These are phyloP conservation scores for Crossocerus cetratus DNA, from an alignment of 2,888 invertebrate species.

Conservation along the genomic window DNA sequence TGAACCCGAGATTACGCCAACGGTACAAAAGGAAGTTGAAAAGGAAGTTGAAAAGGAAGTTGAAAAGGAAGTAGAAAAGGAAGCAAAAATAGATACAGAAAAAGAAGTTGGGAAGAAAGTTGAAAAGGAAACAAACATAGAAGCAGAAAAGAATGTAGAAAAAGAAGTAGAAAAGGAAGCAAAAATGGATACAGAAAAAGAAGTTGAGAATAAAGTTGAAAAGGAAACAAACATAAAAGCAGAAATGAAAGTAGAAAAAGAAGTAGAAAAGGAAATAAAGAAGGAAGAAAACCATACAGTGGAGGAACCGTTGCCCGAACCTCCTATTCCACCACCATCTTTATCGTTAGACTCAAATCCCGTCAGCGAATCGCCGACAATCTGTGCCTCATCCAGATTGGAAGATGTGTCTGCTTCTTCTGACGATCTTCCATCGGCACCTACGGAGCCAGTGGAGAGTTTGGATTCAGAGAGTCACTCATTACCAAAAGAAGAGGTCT, in stretches of 20 bases:
- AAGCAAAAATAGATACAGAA: no score
- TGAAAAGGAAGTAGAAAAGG: not conserved
- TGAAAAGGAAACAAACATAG: not conserved
- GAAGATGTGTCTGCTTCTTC: slow-evolving; percentile 23
- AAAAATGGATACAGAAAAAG: not conserved
- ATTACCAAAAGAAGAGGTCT: slow-evolving; percentile 55
- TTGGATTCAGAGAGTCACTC: slow-evolving; percentile 45
- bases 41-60: no score
- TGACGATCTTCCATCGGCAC: slow-evolving; percentile 43
- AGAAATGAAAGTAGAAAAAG: no score
- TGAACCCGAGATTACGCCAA: not conserved
- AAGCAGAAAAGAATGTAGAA: no score
- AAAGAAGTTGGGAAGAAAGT: not conserved
- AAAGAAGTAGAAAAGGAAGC: not conserved
- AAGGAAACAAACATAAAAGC: not conserved
- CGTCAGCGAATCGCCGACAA: slow-evolving; percentile 7
- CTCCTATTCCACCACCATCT: not conserved
- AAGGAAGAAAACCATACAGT: not conserved
- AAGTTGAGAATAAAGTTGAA: not conserved
- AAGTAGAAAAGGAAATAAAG: not conserved
- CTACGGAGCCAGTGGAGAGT: slow-evolving; percentile 19
- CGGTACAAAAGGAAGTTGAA: not conserved
- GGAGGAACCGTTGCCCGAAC: not conserved
- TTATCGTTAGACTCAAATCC: not conserved
- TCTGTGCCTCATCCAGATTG: slow-evolving; percentile 5